Conservation (phyloP, 2,888 invertebrate species). For the Anthrax anthrax region DNA sequence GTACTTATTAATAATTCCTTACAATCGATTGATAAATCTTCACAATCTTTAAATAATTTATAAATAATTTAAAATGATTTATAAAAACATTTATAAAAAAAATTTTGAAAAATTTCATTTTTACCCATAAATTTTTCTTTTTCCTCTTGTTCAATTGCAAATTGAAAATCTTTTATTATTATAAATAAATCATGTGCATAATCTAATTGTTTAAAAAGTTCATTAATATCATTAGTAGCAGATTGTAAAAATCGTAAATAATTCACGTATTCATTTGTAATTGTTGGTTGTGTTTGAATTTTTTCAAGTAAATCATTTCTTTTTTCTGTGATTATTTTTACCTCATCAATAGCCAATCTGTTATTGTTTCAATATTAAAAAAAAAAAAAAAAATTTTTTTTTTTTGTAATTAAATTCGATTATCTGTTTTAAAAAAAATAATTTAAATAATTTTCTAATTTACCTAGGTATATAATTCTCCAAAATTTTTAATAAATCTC, state of each 20-base stretch:
- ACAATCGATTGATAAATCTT: slow-evolving; percentile 33
- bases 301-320: slow-evolving; percentile 44
- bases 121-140: slow-evolving; percentile 33
- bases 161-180: slow-evolving; percentile 64
- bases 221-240: slow-evolving; percentile 48
- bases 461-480: slow-evolving; percentile 51
- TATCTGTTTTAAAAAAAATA: neutral
- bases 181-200: slow-evolving; percentile 73
- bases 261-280: slow-evolving; percentile 54
- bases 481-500: slow-evolving; percentile 49
- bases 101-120: neutral
- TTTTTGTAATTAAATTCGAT: too few relatives aligned
- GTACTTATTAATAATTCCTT: slow-evolving; percentile 45
- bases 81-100: too few relatives aligned
- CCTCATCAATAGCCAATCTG: slow-evolving; percentile 50
- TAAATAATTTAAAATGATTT: too few relatives aligned
- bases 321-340: slow-evolving; percentile 29
- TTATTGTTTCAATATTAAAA: neutral
- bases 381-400: too few relatives aligned
- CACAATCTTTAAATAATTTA: slow-evolving; percentile 20
- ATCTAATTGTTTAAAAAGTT: slow-evolving; percentile 57
- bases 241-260: slow-evolving; percentile 41
- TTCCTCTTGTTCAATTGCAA: slow-evolving; percentile 59
- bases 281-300: slow-evolving; percentile 49
- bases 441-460: slow-evolving; percentile 12